A percentile compares a stretch with the other conserved stretches of the same genome.
Evolutionary conservation across 2,888 invertebrate genomes (phyloP).

Genomic region (Hemistola chrysoprasaria): DNA sequence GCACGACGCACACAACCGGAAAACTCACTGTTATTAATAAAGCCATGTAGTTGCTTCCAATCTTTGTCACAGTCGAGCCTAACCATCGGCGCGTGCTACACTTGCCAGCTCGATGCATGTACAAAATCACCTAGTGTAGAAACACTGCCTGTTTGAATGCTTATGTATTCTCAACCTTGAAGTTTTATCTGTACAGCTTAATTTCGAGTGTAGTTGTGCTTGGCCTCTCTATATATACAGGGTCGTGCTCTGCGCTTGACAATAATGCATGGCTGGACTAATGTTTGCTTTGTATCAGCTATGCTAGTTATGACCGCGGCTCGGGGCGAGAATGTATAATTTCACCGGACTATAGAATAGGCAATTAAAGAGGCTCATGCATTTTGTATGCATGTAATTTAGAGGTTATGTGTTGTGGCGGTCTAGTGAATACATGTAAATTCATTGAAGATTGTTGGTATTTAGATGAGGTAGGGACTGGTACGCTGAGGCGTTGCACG

Average conservation of each 20-base stretch:
- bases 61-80: conserved; percentile 72
- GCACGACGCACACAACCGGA: conserved; percentile 50
- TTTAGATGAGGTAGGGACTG: conserved; percentile 8
- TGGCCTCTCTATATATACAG: conserved; percentile 31
- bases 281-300: conserved; percentile 79
- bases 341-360: conserved; percentile 61
- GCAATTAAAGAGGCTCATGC: conserved; percentile 76
- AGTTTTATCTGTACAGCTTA: neutral
- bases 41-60: conserved; percentile 61
- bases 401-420: conserved; percentile 24
- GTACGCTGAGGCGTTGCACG: no score
- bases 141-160: no score
- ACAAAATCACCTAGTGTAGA: conserved; percentile 29
- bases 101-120: conserved; percentile 71
- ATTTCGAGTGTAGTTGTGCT: conserved; percentile 22
- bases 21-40: conserved; percentile 71
- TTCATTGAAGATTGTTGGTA: neutral
- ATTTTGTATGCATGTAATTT: conserved; percentile 65
- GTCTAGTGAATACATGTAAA: conserved; percentile 11
- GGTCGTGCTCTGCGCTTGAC: conserved; percentile 70
- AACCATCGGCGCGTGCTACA: conserved; percentile 67
- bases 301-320: conserved; percentile 73
- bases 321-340: conserved; percentile 78
- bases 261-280: conserved; percentile 81
- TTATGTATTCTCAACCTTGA: conserved; percentile 8